Evolutionary conservation across 2,888 invertebrate species (phyloP), one percentile per base, ranked within the genome.

Genomic region (Cinara cedri): DNA sequence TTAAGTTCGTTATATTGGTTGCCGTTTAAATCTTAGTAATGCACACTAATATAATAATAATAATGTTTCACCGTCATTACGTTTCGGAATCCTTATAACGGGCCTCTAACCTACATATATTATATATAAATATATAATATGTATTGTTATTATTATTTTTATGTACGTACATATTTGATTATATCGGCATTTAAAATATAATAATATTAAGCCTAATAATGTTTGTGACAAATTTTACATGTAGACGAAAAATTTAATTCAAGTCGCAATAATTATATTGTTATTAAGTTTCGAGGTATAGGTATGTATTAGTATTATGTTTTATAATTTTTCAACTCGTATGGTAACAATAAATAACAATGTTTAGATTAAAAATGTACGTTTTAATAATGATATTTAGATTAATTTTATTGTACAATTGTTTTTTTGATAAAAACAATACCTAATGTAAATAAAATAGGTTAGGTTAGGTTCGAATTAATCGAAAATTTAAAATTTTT

Each of bases 21-120:
- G 26, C 19, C n/a, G 13, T n/a, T 51, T 24, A 46, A 51, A 51
- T n/a, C 46, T 16, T 21, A 3, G 9, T 14, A 3, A 51, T 51
- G 51, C 26, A 13, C 19, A 51, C 19, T 14, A 21, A 42, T 51
- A 34, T 34, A 34, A 34, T 51, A 14, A 1, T 51, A 51, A 26
- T 68, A 68, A 26, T n/a, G 51, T 44, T 1, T 24, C n/a, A n/a
- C 16, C 21, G 10, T 42, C 10, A 11, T 24, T 44, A 57, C n/a
- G 19, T 34, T 55, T n/a, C n/a, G 21, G 21, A 57, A 57, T 72
- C 46, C 24, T 72, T 26, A 60, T 11, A 9, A 26, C 16, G 24
- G 46, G 46, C 57, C 72, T 72, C 57, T 60, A 60, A 72, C 44
- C 44, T 44, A 71, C 21, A 16, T 21, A 21, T 42, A 51, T 34